Base-by-base conservation (phyloP, 2,888 invertebrate species). In the Terebella lapidaria region DNA sequence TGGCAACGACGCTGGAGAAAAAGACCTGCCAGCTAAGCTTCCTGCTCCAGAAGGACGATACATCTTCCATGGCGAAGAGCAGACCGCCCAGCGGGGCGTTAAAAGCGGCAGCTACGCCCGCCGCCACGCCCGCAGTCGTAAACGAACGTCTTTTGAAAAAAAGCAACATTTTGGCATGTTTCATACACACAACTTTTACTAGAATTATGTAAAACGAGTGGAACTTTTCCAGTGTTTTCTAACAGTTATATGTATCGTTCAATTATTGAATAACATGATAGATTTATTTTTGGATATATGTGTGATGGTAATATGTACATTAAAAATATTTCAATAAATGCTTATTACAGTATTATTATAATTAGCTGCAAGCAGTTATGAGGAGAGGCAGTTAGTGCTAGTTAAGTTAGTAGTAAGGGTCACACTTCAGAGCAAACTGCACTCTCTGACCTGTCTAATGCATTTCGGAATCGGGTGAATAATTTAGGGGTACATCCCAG, bases 61-160 rank as follows among this genome's bases (percentile, higher is more conserved):
- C 71, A 65, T 78, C 78, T 59, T 78, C 78, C 74, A 78, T 75
- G 27, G 76, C 74, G 62, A 78, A 78, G 4, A 76, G 70, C 18
- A 78, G 68, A 20, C 77, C 78, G 29, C 75, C 75, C 25, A 78
- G 73, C 1, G 78, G 78, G 20, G 77, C 72, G 27, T 73, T 72
- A 63, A 78, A 78, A 10, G 74, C 78, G 2, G 77, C 72, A 3
- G 78, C 72, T 4, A 78, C 74, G 10, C 78, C 77, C 20, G 74
- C 74, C 5, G 75, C 76, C 35, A 75, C 75, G 25, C 76, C 77
- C 63, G 68, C 68, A 10, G 71, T 68, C 20, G 69, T 71, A 60
- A 71, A 71, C 35, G 61, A 57, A 30, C 70, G 62, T 55, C 71
- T 70, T 57, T 42, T 18, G 5, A 24, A 30, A 25, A 49, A n/a